phyloP scores from a whole-genome alignment of 1,140 invertebrate genomes.

The Microplitis demolitor region DNA sequence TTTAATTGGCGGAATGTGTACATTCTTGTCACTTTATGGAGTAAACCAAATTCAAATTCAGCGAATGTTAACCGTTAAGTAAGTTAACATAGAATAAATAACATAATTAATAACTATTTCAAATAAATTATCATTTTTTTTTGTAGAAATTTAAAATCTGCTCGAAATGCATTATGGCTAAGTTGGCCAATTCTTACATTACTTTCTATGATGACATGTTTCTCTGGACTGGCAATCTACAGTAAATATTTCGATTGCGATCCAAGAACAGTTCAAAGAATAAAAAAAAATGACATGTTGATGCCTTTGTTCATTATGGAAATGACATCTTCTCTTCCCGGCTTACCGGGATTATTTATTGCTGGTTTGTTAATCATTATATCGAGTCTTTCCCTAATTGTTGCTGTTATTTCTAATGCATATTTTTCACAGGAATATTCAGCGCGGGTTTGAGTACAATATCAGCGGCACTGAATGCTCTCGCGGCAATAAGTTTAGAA shows the following conservation, averaged over 20 bases:
- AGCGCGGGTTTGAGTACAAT: constrained; percentile 85
- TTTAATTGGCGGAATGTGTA: constrained; percentile 74
- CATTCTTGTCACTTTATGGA: constrained; percentile 78
- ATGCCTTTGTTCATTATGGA: constrained; percentile 82
- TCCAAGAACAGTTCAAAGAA: constrained; percentile 66
- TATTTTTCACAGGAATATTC: constrained; percentile 68
- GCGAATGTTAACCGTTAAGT: constrained; percentile 77
- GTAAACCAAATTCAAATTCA: constrained; percentile 88
- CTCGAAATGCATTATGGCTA: constrained; percentile 70
- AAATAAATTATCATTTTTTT: background rate
- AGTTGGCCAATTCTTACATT: constrained; percentile 74
- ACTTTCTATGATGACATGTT: constrained; percentile 73
- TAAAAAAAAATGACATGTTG: constrained; percentile 66
- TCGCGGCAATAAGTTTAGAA: constrained; percentile 85
- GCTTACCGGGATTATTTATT: constrained; percentile 82
- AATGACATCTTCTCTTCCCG: constrained; percentile 69
- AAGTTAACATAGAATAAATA: constrained; percentile 31
- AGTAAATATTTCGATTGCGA: constrained; percentile 78
- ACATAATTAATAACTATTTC: background rate
- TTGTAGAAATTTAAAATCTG: constrained; percentile 64
- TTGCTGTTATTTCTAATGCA: too few relatives aligned
- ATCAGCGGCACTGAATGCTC: constrained; percentile 82
- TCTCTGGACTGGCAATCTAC: constrained; percentile 80
- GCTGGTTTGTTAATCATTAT: constrained; percentile 56
- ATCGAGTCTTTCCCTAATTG: too few relatives aligned